phyloP scores from a whole-genome alignment of 1,140 invertebrate species.

The Chironomus striatipennis region DNA sequence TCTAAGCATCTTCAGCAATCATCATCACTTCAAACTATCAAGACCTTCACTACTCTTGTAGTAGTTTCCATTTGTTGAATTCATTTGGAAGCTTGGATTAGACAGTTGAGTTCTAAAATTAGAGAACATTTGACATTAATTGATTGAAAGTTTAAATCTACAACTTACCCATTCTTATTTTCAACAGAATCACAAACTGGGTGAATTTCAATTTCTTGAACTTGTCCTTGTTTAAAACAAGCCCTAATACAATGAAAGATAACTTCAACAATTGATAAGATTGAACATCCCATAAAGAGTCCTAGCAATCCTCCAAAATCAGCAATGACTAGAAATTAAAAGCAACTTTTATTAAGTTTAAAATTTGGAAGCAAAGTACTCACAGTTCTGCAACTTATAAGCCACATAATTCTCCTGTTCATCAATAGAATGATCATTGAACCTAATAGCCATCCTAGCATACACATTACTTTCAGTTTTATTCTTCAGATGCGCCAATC shows the following conservation, averaged over 20 bases:
- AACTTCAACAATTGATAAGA: slow-evolving; percentile 47
- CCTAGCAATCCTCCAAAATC: slow-evolving; percentile 50
- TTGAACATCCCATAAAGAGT: slow-evolving; percentile 49
- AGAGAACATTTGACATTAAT: too few relatives aligned
- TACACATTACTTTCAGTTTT: background rate
- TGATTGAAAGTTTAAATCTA: too few relatives aligned
- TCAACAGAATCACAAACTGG: background rate
- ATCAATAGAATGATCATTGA: background rate
- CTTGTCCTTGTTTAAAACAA: background rate
- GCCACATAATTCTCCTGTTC: background rate
- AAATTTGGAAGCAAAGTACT: background rate
- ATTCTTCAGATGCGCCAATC: background rate
- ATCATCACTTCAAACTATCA: too few relatives aligned
- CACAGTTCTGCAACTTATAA: background rate
- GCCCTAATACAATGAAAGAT: slow-evolving; percentile 35
- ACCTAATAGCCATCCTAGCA: background rate
- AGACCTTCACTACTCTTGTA: too few relatives aligned
- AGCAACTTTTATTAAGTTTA: too few relatives aligned
- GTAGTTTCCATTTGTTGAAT: too few relatives aligned
- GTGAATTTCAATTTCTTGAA: background rate
- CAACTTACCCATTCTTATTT: too few relatives aligned
- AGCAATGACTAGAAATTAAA: slow-evolving; percentile 37
- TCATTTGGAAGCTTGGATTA: too few relatives aligned
- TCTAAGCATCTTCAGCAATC: too few relatives aligned
- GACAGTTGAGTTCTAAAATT: too few relatives aligned